Evolutionary conservation across 2,888 invertebrate species (phyloP).

Genomic region (Chironomus tentans): DNA sequence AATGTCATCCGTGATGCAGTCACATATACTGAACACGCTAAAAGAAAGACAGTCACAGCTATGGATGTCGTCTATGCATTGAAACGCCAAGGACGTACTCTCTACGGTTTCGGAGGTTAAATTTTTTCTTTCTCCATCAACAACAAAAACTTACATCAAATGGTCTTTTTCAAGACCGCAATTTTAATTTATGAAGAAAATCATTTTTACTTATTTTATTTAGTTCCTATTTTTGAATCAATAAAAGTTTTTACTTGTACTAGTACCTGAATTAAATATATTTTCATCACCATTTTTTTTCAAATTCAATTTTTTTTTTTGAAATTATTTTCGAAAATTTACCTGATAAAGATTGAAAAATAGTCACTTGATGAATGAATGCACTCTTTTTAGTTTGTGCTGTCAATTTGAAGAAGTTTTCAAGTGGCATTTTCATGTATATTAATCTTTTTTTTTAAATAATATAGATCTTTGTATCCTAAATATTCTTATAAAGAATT

Average conservation of each 20-base stretch:
- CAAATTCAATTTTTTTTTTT: too few species aligned
- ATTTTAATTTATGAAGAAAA: too few species aligned
- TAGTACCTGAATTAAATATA: too few species aligned
- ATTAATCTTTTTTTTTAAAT: slow-evolving; percentile 33
- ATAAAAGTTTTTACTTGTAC: too few species aligned
- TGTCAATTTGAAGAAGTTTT: too few species aligned
- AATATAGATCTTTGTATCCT: too few species aligned
- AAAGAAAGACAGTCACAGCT: slow-evolving; percentile 78
- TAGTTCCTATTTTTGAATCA: not conserved
- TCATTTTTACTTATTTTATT: not conserved
- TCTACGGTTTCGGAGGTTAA: slow-evolving; percentile 72
- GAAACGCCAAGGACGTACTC: slow-evolving; percentile 60
- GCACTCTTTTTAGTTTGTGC: too few species aligned
- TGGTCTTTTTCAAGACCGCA: not conserved
- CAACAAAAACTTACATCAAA: not conserved
- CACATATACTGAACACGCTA: slow-evolving; percentile 35
- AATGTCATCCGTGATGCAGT: not conserved
- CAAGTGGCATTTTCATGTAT: not conserved
- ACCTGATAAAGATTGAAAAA: too few species aligned
- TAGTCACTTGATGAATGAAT: too few species aligned
- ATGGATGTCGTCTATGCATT: slow-evolving; percentile 85
- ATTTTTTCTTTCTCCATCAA: slow-evolving; percentile 3
- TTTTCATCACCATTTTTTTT: too few species aligned
- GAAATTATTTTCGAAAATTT: too few species aligned
- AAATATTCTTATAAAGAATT: too few species aligned